A percentile compares a stretch with the other conserved stretches of the same genome.
Conservation (phyloP, 2,113 vertebrate species). For the Urocolius indicus region DNA sequence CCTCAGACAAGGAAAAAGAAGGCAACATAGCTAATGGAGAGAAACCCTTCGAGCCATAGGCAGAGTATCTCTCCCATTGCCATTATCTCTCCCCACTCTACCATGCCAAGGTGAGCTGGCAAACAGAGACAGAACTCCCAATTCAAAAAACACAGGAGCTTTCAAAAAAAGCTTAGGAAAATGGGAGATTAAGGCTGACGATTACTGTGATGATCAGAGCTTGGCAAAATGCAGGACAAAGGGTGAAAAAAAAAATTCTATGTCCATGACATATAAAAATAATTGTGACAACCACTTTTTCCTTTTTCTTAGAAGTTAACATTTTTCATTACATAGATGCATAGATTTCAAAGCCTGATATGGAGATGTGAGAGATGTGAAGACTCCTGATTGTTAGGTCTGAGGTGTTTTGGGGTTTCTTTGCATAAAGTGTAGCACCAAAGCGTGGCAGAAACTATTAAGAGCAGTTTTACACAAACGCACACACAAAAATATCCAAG, state of each 20-base stretch:
- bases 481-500: not conserved
- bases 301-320: not conserved
- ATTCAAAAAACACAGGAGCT: not conserved
- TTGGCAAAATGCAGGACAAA: not conserved
- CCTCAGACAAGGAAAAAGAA: slow-evolving; percentile 2
- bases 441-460: not conserved
- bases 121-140: not conserved
- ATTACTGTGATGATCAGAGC: not conserved
- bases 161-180: not conserved
- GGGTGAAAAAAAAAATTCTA: fast-evolving
- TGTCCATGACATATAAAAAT: not conserved
- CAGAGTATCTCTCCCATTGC: not conserved
- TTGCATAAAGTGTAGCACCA: not conserved
- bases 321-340: not conserved
- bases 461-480: not conserved
- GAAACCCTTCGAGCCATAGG: not conserved
- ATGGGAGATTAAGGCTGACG: not conserved
- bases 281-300: not conserved
- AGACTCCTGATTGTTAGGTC: not conserved
- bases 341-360: not conserved
- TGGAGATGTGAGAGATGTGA: not conserved
- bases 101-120: not conserved
- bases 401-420: not conserved
- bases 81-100: not conserved
- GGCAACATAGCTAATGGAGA: slow-evolving; percentile 14